Evolutionary conservation across 1,140 invertebrate species (phyloP), one percentile per base, ranked within the genome.

Genomic region (Drosophila quadrilineata): DNA sequence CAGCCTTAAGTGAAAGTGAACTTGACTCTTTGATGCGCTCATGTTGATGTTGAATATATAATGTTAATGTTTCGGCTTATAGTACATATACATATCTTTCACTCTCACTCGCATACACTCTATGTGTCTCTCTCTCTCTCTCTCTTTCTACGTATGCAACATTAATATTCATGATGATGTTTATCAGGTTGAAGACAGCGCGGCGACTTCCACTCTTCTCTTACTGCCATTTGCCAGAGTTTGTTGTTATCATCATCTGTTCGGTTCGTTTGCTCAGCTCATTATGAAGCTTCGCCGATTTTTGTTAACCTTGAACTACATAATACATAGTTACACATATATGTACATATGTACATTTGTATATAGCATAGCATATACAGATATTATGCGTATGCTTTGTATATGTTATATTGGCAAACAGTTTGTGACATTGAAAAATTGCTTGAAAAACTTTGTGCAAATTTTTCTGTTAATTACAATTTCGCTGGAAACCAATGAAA

Each of bases 131-230:
- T 26, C 16, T 33, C 16, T 31, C 31, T 29, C 21, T 19, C 22
- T 43, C 21, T 33, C 57, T 50, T 33, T 36, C 41, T 64, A 43
- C 46, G 29, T 71, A 62, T 57, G 64, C 45, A 48, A 33, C 79
- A 82, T 82, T 82, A 84, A 82, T 84, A 82, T 82, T 82, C 77
- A 82, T 82, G 79, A 82, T 68, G 58, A 53, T 84, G 60, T 54
- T 73, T 66, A 76, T 66, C 59, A 75, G 62, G 19, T 50, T 46
- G 52, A 69, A 69, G 76, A 80, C 76, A 60, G 26, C 3, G 3
- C 14, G 56, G 21, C 56, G 60, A n/a, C n/a, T n/a, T n/a, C n/a
- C n/a, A n/a, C 48, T 43, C 19, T 38, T 36, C 22, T 22, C 59
- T n/a, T 9, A 9, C 21, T 48, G 12, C 16, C 6, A 8, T 8